Base-by-base conservation (phyloP, 2,113 vertebrate species). In the Ageneiosus marmoratus region DNA sequence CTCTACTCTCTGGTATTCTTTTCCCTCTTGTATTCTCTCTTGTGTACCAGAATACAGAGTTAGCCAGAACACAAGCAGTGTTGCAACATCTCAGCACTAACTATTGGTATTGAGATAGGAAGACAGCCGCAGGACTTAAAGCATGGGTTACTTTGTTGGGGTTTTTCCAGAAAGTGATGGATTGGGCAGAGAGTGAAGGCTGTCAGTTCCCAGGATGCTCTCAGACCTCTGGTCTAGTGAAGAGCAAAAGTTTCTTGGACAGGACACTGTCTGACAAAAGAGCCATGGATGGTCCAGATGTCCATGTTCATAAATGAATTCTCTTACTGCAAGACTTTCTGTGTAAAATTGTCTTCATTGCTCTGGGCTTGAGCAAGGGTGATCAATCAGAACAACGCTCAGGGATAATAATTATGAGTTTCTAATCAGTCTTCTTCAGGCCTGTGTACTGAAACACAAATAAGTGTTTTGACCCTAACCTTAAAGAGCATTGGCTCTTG, bases 391-490 rank as follows among this genome's bases (percentile, higher is more conserved):
- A 72, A 82, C 76, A 75, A 81, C 84, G 86, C 87, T 79, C 84
- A 75, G 24, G 90, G 87, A 91, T 91, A 85, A 87, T 89, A 90
- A 83, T 89, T 65, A 48, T 88, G 87, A 65, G 78, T 32, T 56
- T 85, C 87, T 85, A 88, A 87, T 88, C 89, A 84, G 81, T 88
- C 88, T 83, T 85, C 85, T 77, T 86, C 86, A 83, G 87, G 86
- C 86, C 87, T 91, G 88, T 89, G 90, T 90, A 90, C 88, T 83
- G 85, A 86, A 90, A 87, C 86, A 84, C 89, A 88, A 86, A 88
- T 87, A 91, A 90, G 90, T 87, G 85, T 79, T 84, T 86, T 88
- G 89, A 89, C 88, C 88, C 92, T 87, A 84, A 86, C 82, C 89
- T 85, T 89, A 81, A 79, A 55, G 76, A 60, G 62, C 81, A 55